Conservation (phyloP, 2,113 vertebrate species). For the Osmerus mordax region DNA sequence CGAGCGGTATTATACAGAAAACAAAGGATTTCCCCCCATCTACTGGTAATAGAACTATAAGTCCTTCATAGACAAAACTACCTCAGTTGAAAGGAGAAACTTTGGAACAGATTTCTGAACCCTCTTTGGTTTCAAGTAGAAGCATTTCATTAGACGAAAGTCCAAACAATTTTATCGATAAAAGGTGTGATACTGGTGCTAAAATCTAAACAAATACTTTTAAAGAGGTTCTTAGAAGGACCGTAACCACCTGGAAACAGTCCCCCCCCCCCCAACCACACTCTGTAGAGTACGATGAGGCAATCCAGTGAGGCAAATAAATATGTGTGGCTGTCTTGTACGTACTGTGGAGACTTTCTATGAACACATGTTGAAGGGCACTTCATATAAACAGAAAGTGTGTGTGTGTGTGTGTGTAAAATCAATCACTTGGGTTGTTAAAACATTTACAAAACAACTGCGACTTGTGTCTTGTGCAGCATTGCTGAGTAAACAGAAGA, state of each 20-base stretch:
- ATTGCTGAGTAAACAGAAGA: neutral
- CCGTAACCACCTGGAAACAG: too few relatives aligned
- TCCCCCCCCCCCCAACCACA: neutral
- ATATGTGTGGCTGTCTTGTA: neutral
- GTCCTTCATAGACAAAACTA: too few relatives aligned
- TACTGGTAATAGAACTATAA: too few relatives aligned
- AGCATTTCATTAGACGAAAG: too few relatives aligned
- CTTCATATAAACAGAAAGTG: neutral
- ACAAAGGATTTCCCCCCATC: too few relatives aligned
- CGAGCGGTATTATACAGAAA: too few relatives aligned
- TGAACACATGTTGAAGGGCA: neutral
- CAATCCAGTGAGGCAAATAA: neutral
- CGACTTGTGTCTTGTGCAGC: neutral
- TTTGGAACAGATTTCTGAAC: neutral
- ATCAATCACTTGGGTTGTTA: conserved; percentile 35
- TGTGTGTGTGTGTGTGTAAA: conserved; percentile 3
- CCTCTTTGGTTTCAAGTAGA: too few relatives aligned
- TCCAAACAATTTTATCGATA: too few relatives aligned
- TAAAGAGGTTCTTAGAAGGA: too few relatives aligned
- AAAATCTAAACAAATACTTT: too few relatives aligned
- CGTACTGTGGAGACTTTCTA: neutral
- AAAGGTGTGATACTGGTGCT: too few relatives aligned
- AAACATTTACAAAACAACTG: conserved; percentile 5
- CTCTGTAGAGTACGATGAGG: neutral
- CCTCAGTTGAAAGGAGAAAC: neutral